Conservation (phyloP, 2,888 invertebrate species). For the Masnerella sp. region DNA sequence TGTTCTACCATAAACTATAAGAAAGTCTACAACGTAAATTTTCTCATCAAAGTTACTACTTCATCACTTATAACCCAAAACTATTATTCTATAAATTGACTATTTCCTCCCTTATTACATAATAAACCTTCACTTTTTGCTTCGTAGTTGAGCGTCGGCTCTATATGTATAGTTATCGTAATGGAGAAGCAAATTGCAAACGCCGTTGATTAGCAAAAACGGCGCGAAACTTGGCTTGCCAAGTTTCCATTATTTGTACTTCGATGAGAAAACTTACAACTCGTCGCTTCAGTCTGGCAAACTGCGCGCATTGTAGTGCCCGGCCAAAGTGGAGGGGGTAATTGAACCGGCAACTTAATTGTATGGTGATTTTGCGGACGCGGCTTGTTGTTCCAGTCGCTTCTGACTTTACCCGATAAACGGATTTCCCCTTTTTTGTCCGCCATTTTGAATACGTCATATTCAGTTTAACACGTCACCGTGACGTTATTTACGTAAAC, state of each 20-base stretch:
- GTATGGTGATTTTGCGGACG: slow-evolving; percentile 37
- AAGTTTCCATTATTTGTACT: slow-evolving; percentile 41
- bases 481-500: too few species aligned
- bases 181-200: slow-evolving; percentile 35
- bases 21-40: too few species aligned
- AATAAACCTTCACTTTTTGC: too few species aligned
- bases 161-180: slow-evolving; percentile 9
- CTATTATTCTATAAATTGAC: too few species aligned
- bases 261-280: slow-evolving; percentile 41
- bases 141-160: background rate
- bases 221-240: slow-evolving; percentile 11
- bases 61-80: too few species aligned
- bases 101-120: slow-evolving; percentile 27
- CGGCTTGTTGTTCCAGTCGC: slow-evolving; percentile 27
- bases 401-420: slow-evolving; percentile 22
- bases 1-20: too few species aligned
- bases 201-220: slow-evolving; percentile 44
- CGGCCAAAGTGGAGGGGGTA: slow-evolving; percentile 1
- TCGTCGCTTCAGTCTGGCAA: slow-evolving; percentile 11
- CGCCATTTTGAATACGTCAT: slow-evolving; percentile 2
- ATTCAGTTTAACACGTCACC: too few species aligned
- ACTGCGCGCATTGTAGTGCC: slow-evolving; percentile 16
- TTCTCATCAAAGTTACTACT: too few species aligned
- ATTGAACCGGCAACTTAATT: slow-evolving; percentile 39
- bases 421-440: slow-evolving; percentile 18